Percentiles rank a stretch among this genome's conserved stretches.
These are phyloP conservation scores for Pediacus dermestoides DNA, from an alignment of 2,888 invertebrate species.

Conservation along the genomic window DNA sequence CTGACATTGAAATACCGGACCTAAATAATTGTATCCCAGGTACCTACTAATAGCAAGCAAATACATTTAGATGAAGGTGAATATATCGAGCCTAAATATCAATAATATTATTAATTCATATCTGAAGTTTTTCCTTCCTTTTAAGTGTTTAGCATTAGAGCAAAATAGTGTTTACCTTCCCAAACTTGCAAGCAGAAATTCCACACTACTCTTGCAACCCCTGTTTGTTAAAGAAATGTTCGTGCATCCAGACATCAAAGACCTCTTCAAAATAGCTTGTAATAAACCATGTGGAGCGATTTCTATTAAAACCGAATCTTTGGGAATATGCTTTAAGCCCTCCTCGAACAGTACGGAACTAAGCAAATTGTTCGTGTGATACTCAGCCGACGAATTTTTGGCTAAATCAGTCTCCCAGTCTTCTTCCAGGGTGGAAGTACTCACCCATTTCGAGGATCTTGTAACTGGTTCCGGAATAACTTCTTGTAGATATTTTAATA, in stretches of 20 bases:
- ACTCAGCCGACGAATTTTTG: slow-evolving; percentile 59
- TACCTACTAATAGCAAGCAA: no score
- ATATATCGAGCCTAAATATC: no score
- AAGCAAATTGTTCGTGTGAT: slow-evolving; percentile 65
- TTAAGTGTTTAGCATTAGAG: no score
- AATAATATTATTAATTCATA: no score
- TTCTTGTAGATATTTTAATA: slow-evolving; percentile 48
- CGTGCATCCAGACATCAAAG: slow-evolving; percentile 66
- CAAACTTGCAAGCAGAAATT: slow-evolving; percentile 59
- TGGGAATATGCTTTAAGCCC: slow-evolving; percentile 72
- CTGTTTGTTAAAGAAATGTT: slow-evolving; percentile 75
- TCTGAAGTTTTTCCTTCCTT: no score
- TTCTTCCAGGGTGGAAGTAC: slow-evolving; percentile 60
- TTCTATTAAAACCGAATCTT: slow-evolving; percentile 80
- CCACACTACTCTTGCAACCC: slow-evolving; percentile 62
- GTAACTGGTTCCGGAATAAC: slow-evolving; percentile 52
- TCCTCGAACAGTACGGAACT: slow-evolving; percentile 79
- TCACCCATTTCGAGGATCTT: slow-evolving; percentile 62
- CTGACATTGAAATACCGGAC: no score
- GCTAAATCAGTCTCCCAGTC: slow-evolving; percentile 58
- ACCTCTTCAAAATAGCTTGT: slow-evolving; percentile 80
- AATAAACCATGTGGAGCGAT: slow-evolving; percentile 87
- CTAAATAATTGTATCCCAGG: no score
- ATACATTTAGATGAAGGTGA: no score
- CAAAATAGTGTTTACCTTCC: slow-evolving; percentile 57